Evolutionary conservation across 2,888 invertebrate genomes (phyloP), one percentile per base, ranked within the genome.

Genomic region (Lomographa bimaculata): DNA sequence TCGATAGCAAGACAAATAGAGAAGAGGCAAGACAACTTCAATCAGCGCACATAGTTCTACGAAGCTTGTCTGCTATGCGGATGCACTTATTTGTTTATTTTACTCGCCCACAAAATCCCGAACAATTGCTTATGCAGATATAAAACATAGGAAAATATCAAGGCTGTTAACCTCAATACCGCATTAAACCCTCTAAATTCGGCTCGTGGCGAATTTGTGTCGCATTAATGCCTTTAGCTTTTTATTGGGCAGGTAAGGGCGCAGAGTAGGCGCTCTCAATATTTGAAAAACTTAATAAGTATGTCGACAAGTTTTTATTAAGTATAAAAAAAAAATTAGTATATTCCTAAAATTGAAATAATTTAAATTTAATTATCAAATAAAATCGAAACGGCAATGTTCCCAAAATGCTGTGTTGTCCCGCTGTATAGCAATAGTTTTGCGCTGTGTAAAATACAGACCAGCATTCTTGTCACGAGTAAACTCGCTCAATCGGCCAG

Each of bases 21-120:
- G 7, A 8, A 3, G 3, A 10, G 4, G 1, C n/a, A 6, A 24
- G n/a, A 7, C 3, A 14, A 2, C 14, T 25, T 7, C 19, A 30
- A 38, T 29, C 18, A 25, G 19, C 10, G 25, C 28, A 34, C 44
- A 35, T 14, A 4, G 14, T 51, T 43, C 35, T 29, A 30, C 27
- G 27, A 37, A 41, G 34, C 38, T 43, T 38, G 37, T 29, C 21
- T 10, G 38, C 37, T 28, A 45, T 25, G 48, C 48, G 38, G 46
- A 46, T 41, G 44, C 41, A 46, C 24, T 45, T 19, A 26, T 36
- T 44, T 39, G 41, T 41, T 48, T 42, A 35, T 50, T 32, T 46
- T 34, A 26, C 34, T 37, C 36, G 32, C 19, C 33, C 41, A 35
- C 21, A 20, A 27, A 16, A 23, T 42, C 35, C 7, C 1, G 27